Base-by-base conservation (phyloP, 2,888 invertebrate species). In the Poecilobothrus nobilitatus region DNA sequence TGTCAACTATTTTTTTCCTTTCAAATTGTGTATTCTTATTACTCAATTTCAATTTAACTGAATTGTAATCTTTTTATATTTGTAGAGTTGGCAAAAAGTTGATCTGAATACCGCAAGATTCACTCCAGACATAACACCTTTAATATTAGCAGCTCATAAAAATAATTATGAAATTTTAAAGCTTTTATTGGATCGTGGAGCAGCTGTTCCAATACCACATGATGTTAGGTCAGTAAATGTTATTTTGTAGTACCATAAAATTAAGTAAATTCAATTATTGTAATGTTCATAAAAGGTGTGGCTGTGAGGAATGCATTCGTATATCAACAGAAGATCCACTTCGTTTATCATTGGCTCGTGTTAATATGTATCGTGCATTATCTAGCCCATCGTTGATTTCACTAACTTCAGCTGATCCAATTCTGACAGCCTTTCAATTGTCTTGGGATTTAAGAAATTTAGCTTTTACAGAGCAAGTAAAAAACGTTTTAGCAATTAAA, bases 101-200 rank as follows among this genome's bases (percentile, higher is more conserved):
- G 91, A 94, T 78, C 85, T 89, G 21, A 90, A 89, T 73, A 90
- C 89, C 8, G 91, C 92, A 1, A 89, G 90, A 80, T 95, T 96
- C 82, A 92, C 96, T 0, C 91, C 94, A 0, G 97, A 97, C 81
- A 90, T 97, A 74, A 97, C 97, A 0, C 97, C 97, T 0, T 83
- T 97, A 70, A 92, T 95, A 77, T 83, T 97, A 74, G 96, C 96
- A 0, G 95, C 96, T 34, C 96, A 97, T 78, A 87, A 91, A 77
- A 95, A 97, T 80, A 97, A 97, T 83, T 97, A 96, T 78, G 97
- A 97, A 83, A 97, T 97, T 76, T 86, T 97, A 74, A 97, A 97
- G 83, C 88, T 97, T 68, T 84, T 97, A 22, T 83, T 97, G 69
- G 97, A 97, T 79, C 85, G 97, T 67, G 96, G 97, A 22, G 95